Evolutionary conservation across 1,140 invertebrate genomes (phyloP).

Genomic region (Neodiprion virginianus): DNA sequence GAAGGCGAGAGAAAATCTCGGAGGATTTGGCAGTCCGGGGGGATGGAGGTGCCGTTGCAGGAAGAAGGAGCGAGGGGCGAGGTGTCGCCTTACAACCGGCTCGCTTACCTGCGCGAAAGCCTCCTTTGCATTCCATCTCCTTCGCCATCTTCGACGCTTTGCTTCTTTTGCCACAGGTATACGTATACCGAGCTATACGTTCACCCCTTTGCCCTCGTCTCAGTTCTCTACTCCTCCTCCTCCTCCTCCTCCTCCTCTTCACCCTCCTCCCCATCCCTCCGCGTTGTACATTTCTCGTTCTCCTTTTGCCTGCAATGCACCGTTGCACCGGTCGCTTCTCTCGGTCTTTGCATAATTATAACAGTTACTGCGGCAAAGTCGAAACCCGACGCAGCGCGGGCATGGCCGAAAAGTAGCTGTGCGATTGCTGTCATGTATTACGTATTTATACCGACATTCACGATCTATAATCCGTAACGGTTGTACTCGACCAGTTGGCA

Average conservation of each 20-base stretch:
- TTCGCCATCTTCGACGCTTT: slow-evolving; percentile 1
- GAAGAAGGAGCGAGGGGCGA: slow-evolving; percentile 31
- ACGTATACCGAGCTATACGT: neutral
- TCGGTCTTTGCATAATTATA: slow-evolving; percentile 60
- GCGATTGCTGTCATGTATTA: neutral
- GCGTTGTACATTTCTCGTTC: slow-evolving; percentile 9
- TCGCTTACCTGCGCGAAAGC: slow-evolving; percentile 57
- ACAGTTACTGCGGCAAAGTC: slow-evolving; percentile 45
- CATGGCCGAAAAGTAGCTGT: neutral
- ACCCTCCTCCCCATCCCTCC: slow-evolving; percentile 14
- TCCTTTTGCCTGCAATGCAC: slow-evolving; percentile 37
- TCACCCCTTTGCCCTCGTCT: too few species aligned
- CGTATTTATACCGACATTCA: too few species aligned
- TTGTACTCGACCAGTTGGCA: neutral
- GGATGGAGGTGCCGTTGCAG: neutral
- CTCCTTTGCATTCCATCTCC: slow-evolving; percentile 61
- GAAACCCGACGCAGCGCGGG: neutral
- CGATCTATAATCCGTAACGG: neutral
- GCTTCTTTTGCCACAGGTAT: neutral
- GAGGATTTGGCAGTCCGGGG: neutral
- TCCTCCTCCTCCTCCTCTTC: slow-evolving; percentile 36
- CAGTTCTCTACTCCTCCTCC: slow-evolving; percentile 45
- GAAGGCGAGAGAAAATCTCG: neutral
- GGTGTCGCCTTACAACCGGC: slow-evolving; percentile 63
- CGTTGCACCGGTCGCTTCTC: slow-evolving; percentile 47